Conservation (phyloP, 2,113 vertebrate genomes). For the Pygoscelis antarcticus region DNA sequence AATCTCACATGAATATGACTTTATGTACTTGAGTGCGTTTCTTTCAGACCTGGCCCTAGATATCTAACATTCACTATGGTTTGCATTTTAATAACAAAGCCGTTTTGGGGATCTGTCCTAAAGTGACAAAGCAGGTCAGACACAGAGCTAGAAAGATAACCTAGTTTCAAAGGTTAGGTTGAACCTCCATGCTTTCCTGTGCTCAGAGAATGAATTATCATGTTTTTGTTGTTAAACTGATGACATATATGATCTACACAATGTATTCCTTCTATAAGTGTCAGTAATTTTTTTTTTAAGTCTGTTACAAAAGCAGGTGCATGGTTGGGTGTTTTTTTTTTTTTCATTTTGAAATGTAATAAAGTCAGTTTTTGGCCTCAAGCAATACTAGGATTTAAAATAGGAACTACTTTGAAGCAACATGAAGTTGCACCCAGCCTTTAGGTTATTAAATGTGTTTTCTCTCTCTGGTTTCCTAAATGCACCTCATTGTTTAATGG, state of each 20-base stretch:
- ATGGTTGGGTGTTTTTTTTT: background rate
- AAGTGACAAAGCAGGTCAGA: background rate
- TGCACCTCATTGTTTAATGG: conserved; percentile 44
- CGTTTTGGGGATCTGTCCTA: background rate
- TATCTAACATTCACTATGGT: background rate
- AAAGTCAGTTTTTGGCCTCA: conserved; percentile 48
- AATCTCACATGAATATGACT: background rate
- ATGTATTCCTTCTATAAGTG: conserved; percentile 26
- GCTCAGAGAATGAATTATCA: background rate
- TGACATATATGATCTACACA: conserved; percentile 6
- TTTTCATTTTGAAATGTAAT: conserved; percentile 62
- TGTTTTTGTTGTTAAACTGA: background rate
- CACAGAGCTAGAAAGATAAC: background rate
- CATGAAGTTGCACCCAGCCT: conserved; percentile 49
- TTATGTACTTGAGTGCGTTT: background rate
- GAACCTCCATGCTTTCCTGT: background rate
- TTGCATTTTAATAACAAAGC: background rate
- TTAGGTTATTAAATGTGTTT: conserved; percentile 61
- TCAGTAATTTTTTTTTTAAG: background rate
- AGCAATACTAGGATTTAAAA: conserved; percentile 59
- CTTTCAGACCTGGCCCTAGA: background rate
- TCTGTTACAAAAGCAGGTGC: conserved; percentile 46
- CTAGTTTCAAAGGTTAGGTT: background rate
- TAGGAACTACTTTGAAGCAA: conserved; percentile 57
- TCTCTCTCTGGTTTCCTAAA: conserved; percentile 47